Evolutionary conservation across 2,113 vertebrate genomes (phyloP).

Genomic region (Percina caprodes): DNA sequence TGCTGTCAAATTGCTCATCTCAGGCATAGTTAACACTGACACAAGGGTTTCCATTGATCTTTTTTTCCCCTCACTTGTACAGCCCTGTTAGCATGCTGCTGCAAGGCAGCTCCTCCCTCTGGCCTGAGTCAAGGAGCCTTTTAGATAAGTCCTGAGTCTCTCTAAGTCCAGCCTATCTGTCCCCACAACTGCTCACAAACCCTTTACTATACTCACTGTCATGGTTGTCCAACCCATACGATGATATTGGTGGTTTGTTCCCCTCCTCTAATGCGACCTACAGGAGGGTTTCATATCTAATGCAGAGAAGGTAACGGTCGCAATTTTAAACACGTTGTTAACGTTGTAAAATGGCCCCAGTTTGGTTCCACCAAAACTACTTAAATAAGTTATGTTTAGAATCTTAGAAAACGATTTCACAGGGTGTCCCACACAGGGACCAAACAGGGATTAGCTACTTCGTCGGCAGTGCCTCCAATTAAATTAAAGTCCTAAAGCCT

Average conservation of each 20-base stretch:
- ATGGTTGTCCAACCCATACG: too few relatives aligned
- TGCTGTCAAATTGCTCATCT: background rate
- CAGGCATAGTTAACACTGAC: background rate
- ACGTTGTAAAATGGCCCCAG: too few relatives aligned
- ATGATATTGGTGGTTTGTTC: too few relatives aligned
- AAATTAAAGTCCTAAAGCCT: background rate
- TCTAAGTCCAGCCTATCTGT: constrained; percentile 56
- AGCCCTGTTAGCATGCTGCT: background rate
- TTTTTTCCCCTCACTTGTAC: background rate
- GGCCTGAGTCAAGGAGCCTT: constrained; percentile 52
- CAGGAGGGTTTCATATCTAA: too few relatives aligned
- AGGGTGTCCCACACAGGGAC: constrained; percentile 2
- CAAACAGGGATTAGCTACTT: constrained; percentile 14
- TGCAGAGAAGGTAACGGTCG: too few relatives aligned
- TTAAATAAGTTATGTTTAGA: too few relatives aligned
- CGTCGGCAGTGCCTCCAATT: background rate
- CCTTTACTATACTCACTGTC: background rate
- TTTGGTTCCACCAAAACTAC: too few relatives aligned
- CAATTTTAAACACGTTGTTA: too few relatives aligned
- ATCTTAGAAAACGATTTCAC: background rate
- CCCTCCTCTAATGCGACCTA: too few relatives aligned
- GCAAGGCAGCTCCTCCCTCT: constrained; percentile 54
- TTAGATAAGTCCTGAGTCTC: constrained; percentile 65
- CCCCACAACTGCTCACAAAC: constrained; percentile 34
- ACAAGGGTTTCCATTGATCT: background rate